Evolutionary conservation across 1,140 invertebrate genomes (phyloP).

Genomic region (Leptestheria dahalacensis): DNA sequence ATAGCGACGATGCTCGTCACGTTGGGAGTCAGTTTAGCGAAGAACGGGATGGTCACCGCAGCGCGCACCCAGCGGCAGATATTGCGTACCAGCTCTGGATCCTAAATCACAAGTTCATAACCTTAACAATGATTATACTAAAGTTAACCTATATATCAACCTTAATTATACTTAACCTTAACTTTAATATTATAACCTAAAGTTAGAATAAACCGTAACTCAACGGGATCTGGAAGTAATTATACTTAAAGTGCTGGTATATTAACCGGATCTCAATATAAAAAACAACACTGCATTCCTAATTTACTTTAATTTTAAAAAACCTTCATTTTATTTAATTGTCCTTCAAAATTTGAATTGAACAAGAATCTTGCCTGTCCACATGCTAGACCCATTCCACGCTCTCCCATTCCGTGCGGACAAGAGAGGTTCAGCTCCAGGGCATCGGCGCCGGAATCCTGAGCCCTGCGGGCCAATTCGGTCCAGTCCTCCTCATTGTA

Average conservation of each 20-base stretch:
- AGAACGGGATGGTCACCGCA: constrained; percentile 86
- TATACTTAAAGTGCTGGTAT: too few relatives aligned
- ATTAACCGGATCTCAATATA: too few relatives aligned
- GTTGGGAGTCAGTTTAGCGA: constrained; percentile 94
- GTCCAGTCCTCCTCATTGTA: constrained; percentile 82
- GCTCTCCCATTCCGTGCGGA: constrained; percentile 96
- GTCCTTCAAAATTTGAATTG: too few relatives aligned
- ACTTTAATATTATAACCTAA: too few relatives aligned
- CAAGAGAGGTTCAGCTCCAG: constrained; percentile 93
- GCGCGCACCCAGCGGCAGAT: constrained; percentile 80
- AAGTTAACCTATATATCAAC: too few relatives aligned
- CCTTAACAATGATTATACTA: constrained; percentile 3
- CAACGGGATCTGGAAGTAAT: too few relatives aligned
- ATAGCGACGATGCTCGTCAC: constrained; percentile 85
- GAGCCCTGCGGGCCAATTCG: constrained; percentile 57
- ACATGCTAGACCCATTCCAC: constrained; percentile 94
- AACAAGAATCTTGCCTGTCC: constrained; percentile 52
- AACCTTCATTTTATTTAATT: constrained; percentile 6
- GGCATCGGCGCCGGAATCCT: constrained; percentile 77
- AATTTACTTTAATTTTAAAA: too few relatives aligned
- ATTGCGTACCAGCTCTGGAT: constrained; percentile 67
- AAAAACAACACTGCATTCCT: too few relatives aligned
- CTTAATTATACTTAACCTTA: too few relatives aligned
- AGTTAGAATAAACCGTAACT: too few relatives aligned
- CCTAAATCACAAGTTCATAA: constrained; percentile 35